A percentile compares a stretch with the other conserved stretches of the same genome.
Evolutionary conservation across 2,797 vertebrate species (phyloP).

Genomic region (Chlorospingus flavigularis): DNA sequence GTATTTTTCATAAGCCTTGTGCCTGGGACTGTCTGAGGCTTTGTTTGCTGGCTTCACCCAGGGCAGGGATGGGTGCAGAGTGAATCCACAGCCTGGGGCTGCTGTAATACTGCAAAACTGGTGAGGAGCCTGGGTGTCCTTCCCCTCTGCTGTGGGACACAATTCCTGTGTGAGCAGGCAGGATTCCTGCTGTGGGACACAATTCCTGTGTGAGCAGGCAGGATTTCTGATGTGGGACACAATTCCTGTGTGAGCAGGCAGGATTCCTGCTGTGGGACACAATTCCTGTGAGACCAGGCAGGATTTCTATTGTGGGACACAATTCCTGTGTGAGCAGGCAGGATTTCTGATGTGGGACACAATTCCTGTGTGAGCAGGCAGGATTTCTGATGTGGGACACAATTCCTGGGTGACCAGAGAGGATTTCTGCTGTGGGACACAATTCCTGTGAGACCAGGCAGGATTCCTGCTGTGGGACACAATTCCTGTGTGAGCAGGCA

Average conservation of each 20-base stretch:
- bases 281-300: too few relatives aligned
- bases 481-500: fast-evolving
- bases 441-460: fast-evolving
- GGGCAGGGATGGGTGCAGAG: fast-evolving
- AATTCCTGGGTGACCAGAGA: fast-evolving
- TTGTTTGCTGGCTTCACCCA: background rate
- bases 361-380: fast-evolving
- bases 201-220: fast-evolving
- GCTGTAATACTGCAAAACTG: fast-evolving
- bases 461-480: too few relatives aligned
- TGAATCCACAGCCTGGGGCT: background rate
- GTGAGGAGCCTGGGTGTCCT: background rate
- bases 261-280: too few relatives aligned
- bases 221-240: background rate
- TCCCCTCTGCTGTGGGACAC: fast-evolving
- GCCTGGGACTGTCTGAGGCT: background rate
- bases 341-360: background rate
- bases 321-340: fast-evolving
- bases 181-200: fast-evolving
- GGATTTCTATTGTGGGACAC: fast-evolving
- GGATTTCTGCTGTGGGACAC: too few relatives aligned
- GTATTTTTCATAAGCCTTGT: slow-evolving; percentile 65
- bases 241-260: too few relatives aligned
- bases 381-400: too few relatives aligned
- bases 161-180: fast-evolving